Evolutionary conservation across 2,797 vertebrate species (phyloP), one percentile per base, ranked within the genome.

Genomic region (Pampus argenteus): DNA sequence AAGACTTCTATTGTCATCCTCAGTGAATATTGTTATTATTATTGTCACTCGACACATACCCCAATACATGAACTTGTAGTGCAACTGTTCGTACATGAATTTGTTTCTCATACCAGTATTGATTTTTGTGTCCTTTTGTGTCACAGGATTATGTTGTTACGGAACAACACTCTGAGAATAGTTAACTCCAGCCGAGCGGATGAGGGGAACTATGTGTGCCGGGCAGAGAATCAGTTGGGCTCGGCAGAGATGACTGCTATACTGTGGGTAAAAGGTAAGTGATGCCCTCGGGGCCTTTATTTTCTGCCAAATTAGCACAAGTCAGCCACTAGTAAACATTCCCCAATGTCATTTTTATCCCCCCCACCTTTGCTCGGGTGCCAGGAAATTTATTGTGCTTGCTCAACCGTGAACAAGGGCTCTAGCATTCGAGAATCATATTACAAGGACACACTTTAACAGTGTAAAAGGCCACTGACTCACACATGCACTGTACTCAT

Each of bases 191-290:
- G 96, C 76, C 97, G 96, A 79, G 93, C 94, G 15, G 98, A 99
- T 69, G 97, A 99, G 91, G 98, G 98, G 56, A 95, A 87, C 71
- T 99, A 98, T 22, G 75, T 94, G 80, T 99, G 98, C 90, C 94
- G 89, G 82, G 97, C 96, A 2, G 95, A 96, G 89, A 99, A 99
- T 85, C 83, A 96, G 82, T 95, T 99, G 85, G 98, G 98, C 80
- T 95, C 95, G n/a, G 96, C 98, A 28, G 97, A 97, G 93, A 96
- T 98, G 88, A 88, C 93, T 82, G 94, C 96, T 79, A 92, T 93
- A 2, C 78, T 99, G 67, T 97, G 94, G 92, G 96, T 99, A 82
- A 98, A 98, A 97, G 98, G 98, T 99, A 95, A 94, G 93, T 82
- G 85, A 90, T 83, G 91, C 86, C 89, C 85, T 44, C 36, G 72